A percentile compares a stretch with the other conserved stretches of the same genome.
phyloP scores from a whole-genome alignment of 2,888 invertebrate species.

The Adelphocoris suturalis region DNA sequence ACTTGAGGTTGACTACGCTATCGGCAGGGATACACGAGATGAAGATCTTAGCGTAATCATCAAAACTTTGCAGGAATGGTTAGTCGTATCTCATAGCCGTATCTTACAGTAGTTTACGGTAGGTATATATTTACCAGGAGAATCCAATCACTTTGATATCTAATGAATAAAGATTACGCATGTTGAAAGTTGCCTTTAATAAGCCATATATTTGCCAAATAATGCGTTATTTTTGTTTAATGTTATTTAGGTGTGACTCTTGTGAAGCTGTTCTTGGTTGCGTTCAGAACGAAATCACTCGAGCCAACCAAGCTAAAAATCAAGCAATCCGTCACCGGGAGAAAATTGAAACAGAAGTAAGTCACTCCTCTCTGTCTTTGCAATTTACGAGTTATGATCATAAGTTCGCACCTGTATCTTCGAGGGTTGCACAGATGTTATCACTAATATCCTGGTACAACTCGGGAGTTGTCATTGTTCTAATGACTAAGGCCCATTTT shows the following conservation, averaged over 20 bases:
- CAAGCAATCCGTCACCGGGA: slow-evolving; percentile 88
- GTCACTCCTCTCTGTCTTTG: slow-evolving; percentile 66
- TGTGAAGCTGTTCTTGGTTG: slow-evolving; percentile 93
- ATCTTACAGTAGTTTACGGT: not conserved
- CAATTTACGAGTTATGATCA: too few species aligned
- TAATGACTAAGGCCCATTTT: too few species aligned
- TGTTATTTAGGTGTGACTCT: slow-evolving; percentile 82
- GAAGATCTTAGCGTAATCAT: slow-evolving; percentile 91
- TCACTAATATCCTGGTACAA: too few species aligned
- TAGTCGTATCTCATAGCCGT: not conserved
- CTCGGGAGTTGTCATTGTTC: not conserved
- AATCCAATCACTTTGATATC: too few species aligned
- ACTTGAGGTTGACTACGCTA: slow-evolving; percentile 95
- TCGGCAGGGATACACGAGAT: slow-evolving; percentile 93
- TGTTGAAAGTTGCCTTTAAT: too few species aligned
- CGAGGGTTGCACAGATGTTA: not conserved
- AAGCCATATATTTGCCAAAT: too few species aligned
- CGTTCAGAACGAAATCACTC: slow-evolving; percentile 92
- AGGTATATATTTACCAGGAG: too few species aligned
- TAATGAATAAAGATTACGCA: too few species aligned
- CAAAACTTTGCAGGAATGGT: slow-evolving; percentile 90
- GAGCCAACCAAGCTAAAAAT: slow-evolving; percentile 92
- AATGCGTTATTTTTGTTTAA: too few species aligned
- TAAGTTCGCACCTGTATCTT: too few species aligned
- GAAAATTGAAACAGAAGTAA: slow-evolving; percentile 91